Percentiles rank a stretch among this genome's conserved stretches.
Conservation (phyloP, 2,113 vertebrate genomes). For the Megaceryle maxima region DNA sequence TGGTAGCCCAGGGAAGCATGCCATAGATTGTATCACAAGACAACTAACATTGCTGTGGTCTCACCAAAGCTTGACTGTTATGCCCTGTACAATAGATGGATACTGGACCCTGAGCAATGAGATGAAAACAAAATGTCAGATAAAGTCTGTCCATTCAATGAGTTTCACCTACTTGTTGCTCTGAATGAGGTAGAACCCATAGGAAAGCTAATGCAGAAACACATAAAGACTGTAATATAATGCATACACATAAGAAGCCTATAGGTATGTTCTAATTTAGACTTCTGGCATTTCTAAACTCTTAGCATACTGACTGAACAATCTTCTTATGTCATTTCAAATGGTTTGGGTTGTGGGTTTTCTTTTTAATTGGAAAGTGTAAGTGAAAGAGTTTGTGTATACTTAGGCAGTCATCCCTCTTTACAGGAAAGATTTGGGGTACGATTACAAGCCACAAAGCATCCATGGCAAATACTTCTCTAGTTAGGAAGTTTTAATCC, state of each 20-base stretch:
- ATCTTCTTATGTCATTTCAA: neutral
- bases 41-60: neutral
- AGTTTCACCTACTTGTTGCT: neutral
- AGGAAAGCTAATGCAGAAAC: neutral
- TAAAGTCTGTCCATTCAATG: neutral
- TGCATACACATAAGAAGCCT: rapidly evolving
- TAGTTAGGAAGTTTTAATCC: neutral
- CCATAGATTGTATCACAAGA: neutral
- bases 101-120: neutral
- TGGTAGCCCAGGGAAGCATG: neutral
- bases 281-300: neutral
- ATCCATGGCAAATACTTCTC: neutral
- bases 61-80: neutral
- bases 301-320: neutral
- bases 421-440: neutral
- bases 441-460: neutral
- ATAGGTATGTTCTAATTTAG: neutral
- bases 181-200: neutral
- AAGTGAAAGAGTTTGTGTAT: neutral
- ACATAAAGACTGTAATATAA: neutral
- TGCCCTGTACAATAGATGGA: neutral
- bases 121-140: neutral
- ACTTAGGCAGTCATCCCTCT: neutral
- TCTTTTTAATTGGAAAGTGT: neutral
- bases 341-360: neutral